Base-by-base conservation (phyloP, 2,888 invertebrate species). In the Augiades crinisus region DNA sequence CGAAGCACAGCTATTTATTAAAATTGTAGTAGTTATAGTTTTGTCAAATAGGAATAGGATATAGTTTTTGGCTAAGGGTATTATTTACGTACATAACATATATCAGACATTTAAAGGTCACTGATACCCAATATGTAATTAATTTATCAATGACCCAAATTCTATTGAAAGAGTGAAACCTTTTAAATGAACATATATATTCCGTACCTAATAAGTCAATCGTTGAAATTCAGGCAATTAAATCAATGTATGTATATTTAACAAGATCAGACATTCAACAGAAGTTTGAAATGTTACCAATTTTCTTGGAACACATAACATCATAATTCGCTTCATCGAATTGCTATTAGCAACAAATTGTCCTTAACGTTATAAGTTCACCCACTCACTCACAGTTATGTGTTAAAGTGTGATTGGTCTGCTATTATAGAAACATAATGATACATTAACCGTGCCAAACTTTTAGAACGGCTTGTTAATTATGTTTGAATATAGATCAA, bases 401-500 rank as follows among this genome's bases (percentile, higher is more conserved):
- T 55, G 56, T 57, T 47, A 34, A 55, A 57, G 58, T 16, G 14
- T 21, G 7, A 22, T 41, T 5, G n/a, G 24, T 17, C 22, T 22
- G 16, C 41, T 22, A 16, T 5, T 2, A 34, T 16, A 16, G 21
- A 17, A 34, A 24, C 27, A 33, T 41, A 49, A 24, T 27, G 17
- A 14, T 31, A 16, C 10, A 31, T 12, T 14, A 24, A 47, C 2
- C 22, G 22, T 31, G 47, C 13, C 41, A 21, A 58, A 50, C 53
- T 52, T 55, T 56, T 56, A 46, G 37, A 30, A 55, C 44, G 37
- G 45, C 21, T 47, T 49, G 50, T 56, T 58, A 58, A 58, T 57
- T 47, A 50, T 55, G 56, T 60, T 50, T 24, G 49, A 1, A 60
- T 57, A 56, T 55, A 53, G 53, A 44, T 57, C 56, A 61, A 58